Evolutionary conservation across 1,140 invertebrate species (phyloP), one percentile per base, ranked within the genome.

Genomic region (Tetramorium parvispinum): DNA sequence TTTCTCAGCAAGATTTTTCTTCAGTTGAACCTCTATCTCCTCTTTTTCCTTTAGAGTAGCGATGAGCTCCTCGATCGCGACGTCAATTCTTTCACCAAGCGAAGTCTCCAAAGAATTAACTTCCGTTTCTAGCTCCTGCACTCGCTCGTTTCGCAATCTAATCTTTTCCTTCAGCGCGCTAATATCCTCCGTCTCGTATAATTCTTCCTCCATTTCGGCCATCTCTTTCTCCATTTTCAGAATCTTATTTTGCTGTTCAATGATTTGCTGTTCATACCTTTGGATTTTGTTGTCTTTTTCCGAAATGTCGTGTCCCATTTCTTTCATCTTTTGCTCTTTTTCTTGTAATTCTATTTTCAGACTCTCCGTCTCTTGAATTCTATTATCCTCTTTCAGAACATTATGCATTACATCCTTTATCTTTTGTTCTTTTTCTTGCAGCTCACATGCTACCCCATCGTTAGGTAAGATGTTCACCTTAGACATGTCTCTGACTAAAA

Each of bases 61-160:
- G 10, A 94, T 85, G 0, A 95, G 79, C 7, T 94, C 94, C 18
- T 94, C 90, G 43, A 95, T 94, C 68, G 94, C 93, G 13, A 95
- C 85, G 66, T 94, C 92, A 32, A 94, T 92, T 65, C 91, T 91
- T 32, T 94, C 94, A 63, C 86, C 91, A 61, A 94, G 93, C 0
- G 90, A 91, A 24, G 88, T 90, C 65, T 95, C 94, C 40, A 95
- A 70, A 27, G 93, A 94, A 46, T 94, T 92, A 2, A 94, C 87
- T 49, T 94, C 93, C 55, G 92, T 91, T 53, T 94, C 92, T 27
- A 95, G 77, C 18, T 94, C 89, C 1, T 88, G 8, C 16, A 94
- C 66, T 55, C 77, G 93, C 32, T 92, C 85, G 51, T 94, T 91
- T 37, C 92, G 93, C 0, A 93, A 79, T 37, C 77, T 91, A 16